Conservation (phyloP, 30 jellyfish, hydroid and myxozoan species). For the Aurelia sp. region DNA sequence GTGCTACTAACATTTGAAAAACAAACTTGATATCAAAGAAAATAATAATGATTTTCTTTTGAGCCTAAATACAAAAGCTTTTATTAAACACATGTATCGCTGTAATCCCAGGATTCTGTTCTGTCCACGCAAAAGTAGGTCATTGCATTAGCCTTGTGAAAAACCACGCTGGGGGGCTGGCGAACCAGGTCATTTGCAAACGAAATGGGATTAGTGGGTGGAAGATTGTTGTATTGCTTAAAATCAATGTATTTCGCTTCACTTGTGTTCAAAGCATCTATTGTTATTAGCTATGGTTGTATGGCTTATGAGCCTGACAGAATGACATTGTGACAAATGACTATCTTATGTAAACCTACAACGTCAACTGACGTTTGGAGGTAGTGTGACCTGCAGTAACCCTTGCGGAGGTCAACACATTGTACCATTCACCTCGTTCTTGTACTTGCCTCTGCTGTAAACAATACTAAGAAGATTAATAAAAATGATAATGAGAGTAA, state of each 20-base stretch:
- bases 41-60: conserved; percentile 10
- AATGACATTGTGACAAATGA: too few species aligned
- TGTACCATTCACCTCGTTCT: too few species aligned
- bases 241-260: background rate
- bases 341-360: too few species aligned
- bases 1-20: conserved; percentile 66
- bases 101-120: conserved; percentile 58
- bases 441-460: too few species aligned
- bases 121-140: conserved; percentile 65
- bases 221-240: conserved; percentile 1
- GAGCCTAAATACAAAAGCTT: conserved; percentile 65
- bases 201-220: conserved; percentile 58
- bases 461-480: too few species aligned
- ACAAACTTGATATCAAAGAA: conserved; percentile 65
- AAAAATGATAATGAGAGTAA: too few species aligned
- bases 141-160: conserved; percentile 39
- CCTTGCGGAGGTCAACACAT: too few species aligned
- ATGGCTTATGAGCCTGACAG: too few species aligned
- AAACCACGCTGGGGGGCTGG: conserved; percentile 65
- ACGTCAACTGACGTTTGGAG: too few species aligned
- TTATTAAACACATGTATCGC: conserved; percentile 62
- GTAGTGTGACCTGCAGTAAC: too few species aligned
- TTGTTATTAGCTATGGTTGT: too few species aligned
- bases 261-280: background rate
- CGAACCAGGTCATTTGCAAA: conserved; percentile 59